Conservation (phyloP, 1,140 invertebrate species). For the Drosophila asahinai region DNA sequence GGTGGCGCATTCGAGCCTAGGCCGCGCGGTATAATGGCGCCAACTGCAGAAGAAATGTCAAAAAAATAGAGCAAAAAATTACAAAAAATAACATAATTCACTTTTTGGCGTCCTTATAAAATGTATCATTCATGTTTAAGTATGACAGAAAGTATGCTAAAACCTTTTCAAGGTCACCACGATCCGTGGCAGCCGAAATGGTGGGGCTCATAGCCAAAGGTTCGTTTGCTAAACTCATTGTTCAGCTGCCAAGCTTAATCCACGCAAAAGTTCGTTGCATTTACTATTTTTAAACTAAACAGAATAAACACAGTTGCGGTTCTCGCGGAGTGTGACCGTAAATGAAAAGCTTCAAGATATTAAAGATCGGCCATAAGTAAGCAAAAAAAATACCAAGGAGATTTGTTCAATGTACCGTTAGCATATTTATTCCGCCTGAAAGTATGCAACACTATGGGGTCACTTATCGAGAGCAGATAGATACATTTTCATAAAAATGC, state of each 20-base stretch:
- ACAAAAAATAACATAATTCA: too few relatives aligned
- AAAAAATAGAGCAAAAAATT: too few relatives aligned
- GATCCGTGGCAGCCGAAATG: conserved; percentile 29
- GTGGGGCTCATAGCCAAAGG: conserved; percentile 12
- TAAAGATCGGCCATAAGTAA: not conserved
- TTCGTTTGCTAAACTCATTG: conserved; percentile 40
- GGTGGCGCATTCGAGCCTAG: too few relatives aligned
- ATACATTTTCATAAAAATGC: too few relatives aligned
- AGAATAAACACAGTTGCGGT: conserved; percentile 16
- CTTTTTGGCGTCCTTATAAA: too few relatives aligned
- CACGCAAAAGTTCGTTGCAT: conserved; percentile 54
- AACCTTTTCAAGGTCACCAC: conserved; percentile 87
- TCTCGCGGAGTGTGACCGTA: not conserved
- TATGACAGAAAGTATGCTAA: conserved; percentile 86
- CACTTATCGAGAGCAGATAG: too few relatives aligned
- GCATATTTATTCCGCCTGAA: not conserved
- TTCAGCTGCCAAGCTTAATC: conserved; percentile 32
- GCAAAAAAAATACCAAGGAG: not conserved
- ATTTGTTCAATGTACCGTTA: not conserved
- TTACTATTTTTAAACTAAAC: conserved; percentile 56
- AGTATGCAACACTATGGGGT: not conserved
- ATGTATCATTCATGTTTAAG: too few relatives aligned
- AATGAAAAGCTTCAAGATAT: not conserved
- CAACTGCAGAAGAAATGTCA: too few relatives aligned
- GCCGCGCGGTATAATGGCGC: too few relatives aligned